Percentiles rank a stretch among this genome's conserved stretches.
Conservation (phyloP, 2,888 invertebrate genomes). For the Elmis aenea region DNA sequence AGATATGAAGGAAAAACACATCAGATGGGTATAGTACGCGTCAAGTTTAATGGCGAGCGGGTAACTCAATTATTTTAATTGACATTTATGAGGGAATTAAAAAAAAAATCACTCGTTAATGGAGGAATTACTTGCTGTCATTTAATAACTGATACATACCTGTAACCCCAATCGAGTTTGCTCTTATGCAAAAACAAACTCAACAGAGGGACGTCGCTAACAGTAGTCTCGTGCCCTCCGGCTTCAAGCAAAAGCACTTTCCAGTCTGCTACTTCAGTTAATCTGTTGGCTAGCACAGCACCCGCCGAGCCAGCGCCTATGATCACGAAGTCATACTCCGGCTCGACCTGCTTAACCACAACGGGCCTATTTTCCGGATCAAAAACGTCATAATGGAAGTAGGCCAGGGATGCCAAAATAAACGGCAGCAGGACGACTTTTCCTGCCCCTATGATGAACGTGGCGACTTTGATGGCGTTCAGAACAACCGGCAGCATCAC, state of each 20-base stretch:
- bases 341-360: constrained; percentile 56
- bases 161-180: constrained; percentile 86
- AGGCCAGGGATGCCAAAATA: constrained; percentile 70
- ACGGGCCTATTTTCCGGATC: constrained; percentile 80
- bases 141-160: constrained; percentile 52
- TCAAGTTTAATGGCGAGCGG: no score
- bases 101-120: no score
- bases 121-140: no score
- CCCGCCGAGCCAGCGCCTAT: constrained; percentile 84
- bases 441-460: constrained; percentile 64
- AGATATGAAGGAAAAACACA: no score
- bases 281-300: constrained; percentile 73
- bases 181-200: constrained; percentile 85
- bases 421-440: constrained; percentile 71
- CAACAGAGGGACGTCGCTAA: constrained; percentile 80
- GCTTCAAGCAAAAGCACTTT: constrained; percentile 77
- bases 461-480: constrained; percentile 66
- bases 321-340: constrained; percentile 77
- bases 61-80: no score
- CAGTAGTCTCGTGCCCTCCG: constrained; percentile 82
- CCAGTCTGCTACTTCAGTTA: constrained; percentile 74
- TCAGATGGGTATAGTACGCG: no score
- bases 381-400: constrained; percentile 78
- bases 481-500: constrained; percentile 49
- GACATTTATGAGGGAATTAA: no score